Evolutionary conservation across 2,888 invertebrate genomes (phyloP).

Genomic region (Drosophila tanythrix): DNA sequence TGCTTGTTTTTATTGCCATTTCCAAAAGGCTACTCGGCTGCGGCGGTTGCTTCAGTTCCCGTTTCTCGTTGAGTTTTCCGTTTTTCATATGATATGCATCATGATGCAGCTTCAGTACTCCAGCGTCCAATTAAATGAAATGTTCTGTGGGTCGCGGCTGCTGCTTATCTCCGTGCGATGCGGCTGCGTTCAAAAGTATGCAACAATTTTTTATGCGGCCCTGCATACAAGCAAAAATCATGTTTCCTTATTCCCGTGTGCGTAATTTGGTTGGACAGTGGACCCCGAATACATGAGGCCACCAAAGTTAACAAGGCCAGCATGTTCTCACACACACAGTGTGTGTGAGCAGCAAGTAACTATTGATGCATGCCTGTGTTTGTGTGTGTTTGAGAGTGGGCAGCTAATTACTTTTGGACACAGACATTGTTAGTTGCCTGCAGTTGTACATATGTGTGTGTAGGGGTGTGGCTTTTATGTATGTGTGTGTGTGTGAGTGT

Average conservation of each 20-base stretch:
- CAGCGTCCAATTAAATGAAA: constrained; percentile 80
- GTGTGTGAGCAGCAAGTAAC: constrained; percentile 39
- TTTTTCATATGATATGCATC: constrained; percentile 70
- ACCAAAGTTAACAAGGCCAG: constrained; percentile 69
- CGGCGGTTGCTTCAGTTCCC: constrained; percentile 30
- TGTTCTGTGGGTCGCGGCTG: constrained; percentile 57
- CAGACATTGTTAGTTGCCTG: constrained; percentile 58
- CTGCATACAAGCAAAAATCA: constrained; percentile 81
- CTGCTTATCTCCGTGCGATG: constrained; percentile 51
- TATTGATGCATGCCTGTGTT: constrained; percentile 64
- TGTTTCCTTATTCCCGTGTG: constrained; percentile 81
- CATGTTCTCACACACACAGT: constrained; percentile 29
- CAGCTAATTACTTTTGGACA: constrained; percentile 73
- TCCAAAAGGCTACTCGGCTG: constrained; percentile 28
- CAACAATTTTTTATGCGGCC: constrained; percentile 78
- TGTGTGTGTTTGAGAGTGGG: constrained; percentile 37
- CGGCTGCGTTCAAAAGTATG: constrained; percentile 65
- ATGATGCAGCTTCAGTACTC: constrained; percentile 77
- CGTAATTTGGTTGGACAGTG: constrained; percentile 72
- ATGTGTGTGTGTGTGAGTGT: constrained; percentile 6
- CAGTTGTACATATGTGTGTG: constrained; percentile 15
- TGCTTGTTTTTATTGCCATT: constrained; percentile 76
- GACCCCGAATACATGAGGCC: constrained; percentile 52
- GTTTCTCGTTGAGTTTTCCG: constrained; percentile 17
- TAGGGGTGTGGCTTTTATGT: neutral